Percentiles rank a stretch among this genome's conserved stretches.
Conservation (phyloP, 1,140 invertebrate species). For the Delia radicum region DNA sequence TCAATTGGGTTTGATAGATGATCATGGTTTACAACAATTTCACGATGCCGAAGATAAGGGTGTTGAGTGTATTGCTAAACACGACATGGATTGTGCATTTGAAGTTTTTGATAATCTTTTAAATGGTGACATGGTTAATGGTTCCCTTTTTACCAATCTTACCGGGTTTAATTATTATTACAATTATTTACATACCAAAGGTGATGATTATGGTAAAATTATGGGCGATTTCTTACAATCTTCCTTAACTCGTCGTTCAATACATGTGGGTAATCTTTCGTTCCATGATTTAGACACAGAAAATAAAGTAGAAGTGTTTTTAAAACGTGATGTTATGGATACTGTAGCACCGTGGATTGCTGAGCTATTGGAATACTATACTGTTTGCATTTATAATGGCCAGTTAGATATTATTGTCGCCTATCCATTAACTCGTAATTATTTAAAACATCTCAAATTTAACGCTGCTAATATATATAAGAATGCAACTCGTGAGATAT, state of each 20-base stretch:
- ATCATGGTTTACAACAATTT: conserved; percentile 64
- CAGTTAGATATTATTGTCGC: conserved; percentile 84
- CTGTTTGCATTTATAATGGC: conserved; percentile 76
- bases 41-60: conserved; percentile 62
- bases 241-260: conserved; percentile 64
- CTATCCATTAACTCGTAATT: conserved; percentile 75
- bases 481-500: conserved; percentile 65
- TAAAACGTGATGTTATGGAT: conserved; percentile 80
- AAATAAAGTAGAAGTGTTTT: conserved; percentile 65
- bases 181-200: conserved; percentile 70
- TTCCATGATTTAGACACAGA: conserved; percentile 62
- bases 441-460: conserved; percentile 70
- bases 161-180: conserved; percentile 79
- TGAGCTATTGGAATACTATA: conserved; percentile 68
- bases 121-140: conserved; percentile 66
- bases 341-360: conserved; percentile 75
- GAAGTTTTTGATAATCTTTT: conserved; percentile 71
- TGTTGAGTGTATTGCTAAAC: conserved; percentile 61
- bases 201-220: conserved; percentile 44
- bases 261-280: conserved; percentile 79
- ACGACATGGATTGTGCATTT: conserved; percentile 67
- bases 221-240: conserved; percentile 63
- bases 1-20: conserved; percentile 76
- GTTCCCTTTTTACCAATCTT: conserved; percentile 73
- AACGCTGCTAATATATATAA: conserved; percentile 65